These are phyloP conservation scores for Megaceryle maxima DNA, from an alignment of 2,113 vertebrate genomes.

Conservation along the genomic window DNA sequence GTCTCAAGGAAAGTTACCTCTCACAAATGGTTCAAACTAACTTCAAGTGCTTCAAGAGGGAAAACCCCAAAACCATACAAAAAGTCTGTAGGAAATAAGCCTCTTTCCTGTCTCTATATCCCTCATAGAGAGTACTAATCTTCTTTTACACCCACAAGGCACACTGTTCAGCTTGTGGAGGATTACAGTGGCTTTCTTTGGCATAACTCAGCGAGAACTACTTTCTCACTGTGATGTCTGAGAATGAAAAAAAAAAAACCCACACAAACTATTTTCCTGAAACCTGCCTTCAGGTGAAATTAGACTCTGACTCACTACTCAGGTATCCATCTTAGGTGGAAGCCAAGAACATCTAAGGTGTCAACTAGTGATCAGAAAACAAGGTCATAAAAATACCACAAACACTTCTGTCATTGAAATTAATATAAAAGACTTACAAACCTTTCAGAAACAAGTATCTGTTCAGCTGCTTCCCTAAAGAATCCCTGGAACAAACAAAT, in stretches of 20 bases:
- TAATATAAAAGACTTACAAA: background rate
- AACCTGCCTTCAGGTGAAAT: background rate
- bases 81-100: background rate
- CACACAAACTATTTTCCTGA: background rate
- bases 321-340: background rate
- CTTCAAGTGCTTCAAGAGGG: background rate
- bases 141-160: background rate
- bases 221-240: background rate
- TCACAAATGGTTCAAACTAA: background rate
- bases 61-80: background rate
- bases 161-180: background rate
- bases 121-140: background rate
- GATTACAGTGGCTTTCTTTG: background rate
- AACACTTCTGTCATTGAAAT: background rate
- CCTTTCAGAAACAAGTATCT: background rate
- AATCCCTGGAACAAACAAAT: background rate
- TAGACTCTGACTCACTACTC: background rate
- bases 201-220: background rate
- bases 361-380: background rate
- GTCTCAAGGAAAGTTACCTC: background rate
- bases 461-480: background rate
- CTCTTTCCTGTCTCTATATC: background rate
- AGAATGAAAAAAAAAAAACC: background rate
- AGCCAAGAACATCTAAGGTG: constrained; percentile 3
- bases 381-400: background rate